Percentiles rank a stretch among this genome's conserved stretches.
phyloP scores from a whole-genome alignment of 2,113 vertebrate species.

The Spermophilus dauricus region DNA sequence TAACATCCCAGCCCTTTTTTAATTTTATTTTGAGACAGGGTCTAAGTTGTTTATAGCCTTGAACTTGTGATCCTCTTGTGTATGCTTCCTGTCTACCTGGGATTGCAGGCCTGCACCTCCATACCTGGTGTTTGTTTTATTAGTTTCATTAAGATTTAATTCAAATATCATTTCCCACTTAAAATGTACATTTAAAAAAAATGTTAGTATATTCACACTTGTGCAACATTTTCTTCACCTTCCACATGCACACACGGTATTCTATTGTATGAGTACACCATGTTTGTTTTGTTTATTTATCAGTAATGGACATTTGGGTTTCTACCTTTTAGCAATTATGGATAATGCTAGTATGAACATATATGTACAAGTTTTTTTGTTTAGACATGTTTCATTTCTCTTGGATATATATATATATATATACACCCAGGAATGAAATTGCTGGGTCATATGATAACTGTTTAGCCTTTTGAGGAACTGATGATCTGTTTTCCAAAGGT shows the following conservation, averaged over 20 bases:
- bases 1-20: not conserved
- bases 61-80: not conserved
- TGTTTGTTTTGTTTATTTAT: conserved; percentile 49
- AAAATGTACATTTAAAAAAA: not conserved
- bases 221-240: not conserved
- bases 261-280: not conserved
- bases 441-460: not conserved
- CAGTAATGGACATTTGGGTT: not conserved
- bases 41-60: not conserved
- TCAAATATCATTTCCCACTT: not conserved
- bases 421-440: not conserved
- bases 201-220: not conserved
- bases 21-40: not conserved
- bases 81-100: not conserved
- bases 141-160: conserved; percentile 13
- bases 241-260: not conserved
- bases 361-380: not conserved
- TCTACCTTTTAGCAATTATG: not conserved
- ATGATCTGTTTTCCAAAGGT: not conserved
- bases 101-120: not conserved
- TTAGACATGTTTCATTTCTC: conserved; percentile 39
- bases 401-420: not conserved
- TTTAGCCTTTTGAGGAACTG: conserved; percentile 25
- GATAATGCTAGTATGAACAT: conserved; percentile 8
- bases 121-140: not conserved